These are phyloP conservation scores for Temnopleurus reevesii DNA, from an alignment of 53 echinoderm and acorn worm genomes.

Conservation along the genomic window DNA sequence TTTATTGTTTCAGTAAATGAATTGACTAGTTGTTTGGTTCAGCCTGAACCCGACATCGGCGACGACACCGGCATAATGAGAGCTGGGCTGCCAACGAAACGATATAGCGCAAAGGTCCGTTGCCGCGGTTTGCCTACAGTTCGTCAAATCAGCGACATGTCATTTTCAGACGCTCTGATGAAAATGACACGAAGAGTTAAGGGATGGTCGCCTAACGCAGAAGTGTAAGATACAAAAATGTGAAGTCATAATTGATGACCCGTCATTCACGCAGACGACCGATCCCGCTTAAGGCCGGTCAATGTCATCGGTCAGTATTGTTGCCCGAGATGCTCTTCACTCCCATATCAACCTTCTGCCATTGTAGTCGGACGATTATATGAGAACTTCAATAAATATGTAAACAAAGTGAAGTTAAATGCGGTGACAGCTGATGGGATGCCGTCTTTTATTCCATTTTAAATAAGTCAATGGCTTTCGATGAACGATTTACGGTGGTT, in stretches of 20 bases:
- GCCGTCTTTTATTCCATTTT: not conserved
- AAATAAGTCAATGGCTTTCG: too few relatives aligned
- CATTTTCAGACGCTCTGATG: not conserved
- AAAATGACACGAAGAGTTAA: not conserved
- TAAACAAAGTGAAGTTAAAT: slow-evolving; percentile 34
- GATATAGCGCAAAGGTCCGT: not conserved
- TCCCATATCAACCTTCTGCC: not conserved
- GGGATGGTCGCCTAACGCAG: not conserved
- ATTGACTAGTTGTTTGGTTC: not conserved
- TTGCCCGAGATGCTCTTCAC: slow-evolving; percentile 17
- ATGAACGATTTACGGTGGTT: too few relatives aligned
- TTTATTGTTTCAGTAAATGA: too few relatives aligned
- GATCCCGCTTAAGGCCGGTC: not conserved
- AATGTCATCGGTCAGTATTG: slow-evolving; percentile 6
- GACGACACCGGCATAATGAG: not conserved
- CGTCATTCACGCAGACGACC: not conserved
- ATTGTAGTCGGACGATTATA: slow-evolving; percentile 19
- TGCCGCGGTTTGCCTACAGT: not conserved
- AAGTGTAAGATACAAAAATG: not conserved
- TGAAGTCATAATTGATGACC: not conserved
- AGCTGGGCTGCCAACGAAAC: not conserved
- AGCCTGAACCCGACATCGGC: not conserved
- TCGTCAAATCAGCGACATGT: not conserved
- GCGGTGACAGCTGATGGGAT: slow-evolving; percentile 23
- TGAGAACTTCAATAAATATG: not conserved